Conservation (phyloP, 1,140 invertebrate genomes). For the Calephelis virginiensis region DNA sequence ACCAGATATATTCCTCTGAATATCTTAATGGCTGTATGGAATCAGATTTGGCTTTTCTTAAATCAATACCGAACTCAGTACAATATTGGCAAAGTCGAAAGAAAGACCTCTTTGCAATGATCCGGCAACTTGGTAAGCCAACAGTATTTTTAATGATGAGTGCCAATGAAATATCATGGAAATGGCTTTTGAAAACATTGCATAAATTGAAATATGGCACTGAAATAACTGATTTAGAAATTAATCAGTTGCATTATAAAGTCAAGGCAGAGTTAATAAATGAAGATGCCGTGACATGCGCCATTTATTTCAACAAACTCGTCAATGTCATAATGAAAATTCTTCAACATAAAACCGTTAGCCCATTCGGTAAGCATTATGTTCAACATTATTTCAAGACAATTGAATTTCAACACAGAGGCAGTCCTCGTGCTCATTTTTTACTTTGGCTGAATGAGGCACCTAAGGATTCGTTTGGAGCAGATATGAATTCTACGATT, state of each 20-base stretch:
- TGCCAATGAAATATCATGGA: constrained; percentile 17
- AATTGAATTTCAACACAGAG: constrained; percentile 30
- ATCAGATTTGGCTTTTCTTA: constrained; percentile 7
- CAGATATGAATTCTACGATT: constrained; percentile 23
- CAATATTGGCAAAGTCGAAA: constrained; percentile 13
- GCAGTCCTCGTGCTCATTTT: constrained; percentile 14
- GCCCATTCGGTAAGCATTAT: constrained; percentile 22
- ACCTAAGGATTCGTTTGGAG: constrained; percentile 23
- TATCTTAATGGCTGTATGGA: constrained; percentile 8
- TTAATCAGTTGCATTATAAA: constrained; percentile 20
- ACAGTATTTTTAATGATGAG: constrained; percentile 5
- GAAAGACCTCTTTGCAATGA: constrained; percentile 19
- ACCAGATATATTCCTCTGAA: constrained; percentile 1
- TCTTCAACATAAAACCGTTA: constrained; percentile 26
- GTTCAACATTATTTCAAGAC: constrained; percentile 26
- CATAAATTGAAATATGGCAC: constrained; percentile 21
- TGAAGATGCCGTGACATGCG: background rate
- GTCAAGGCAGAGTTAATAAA: too few species aligned
- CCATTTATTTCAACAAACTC: constrained; percentile 18
- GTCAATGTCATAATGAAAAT: constrained; percentile 24
- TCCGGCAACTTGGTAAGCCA: constrained; percentile 17
- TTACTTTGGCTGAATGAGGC: constrained; percentile 32
- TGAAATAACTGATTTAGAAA: constrained; percentile 19
- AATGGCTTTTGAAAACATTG: constrained; percentile 17
- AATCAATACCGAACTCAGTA: background rate